Percentiles rank a stretch among this genome's conserved stretches.
Conservation (phyloP, 1,140 invertebrate species). For the Bombus huntii region DNA sequence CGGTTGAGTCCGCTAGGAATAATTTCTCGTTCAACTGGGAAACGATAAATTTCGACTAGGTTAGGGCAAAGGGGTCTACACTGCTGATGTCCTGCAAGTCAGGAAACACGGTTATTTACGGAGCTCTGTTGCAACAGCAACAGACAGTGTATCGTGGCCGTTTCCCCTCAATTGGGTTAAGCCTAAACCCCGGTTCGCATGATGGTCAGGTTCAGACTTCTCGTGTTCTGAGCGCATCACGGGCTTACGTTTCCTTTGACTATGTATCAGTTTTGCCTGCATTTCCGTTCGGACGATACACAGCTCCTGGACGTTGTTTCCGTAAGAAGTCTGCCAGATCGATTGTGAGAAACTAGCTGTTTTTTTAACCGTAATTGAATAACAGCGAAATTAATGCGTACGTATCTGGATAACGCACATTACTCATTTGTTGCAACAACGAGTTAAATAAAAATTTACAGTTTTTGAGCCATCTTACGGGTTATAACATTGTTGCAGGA, state of each 20-base stretch:
- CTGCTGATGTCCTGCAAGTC: conserved; percentile 34
- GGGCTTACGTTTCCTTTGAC: conserved; percentile 55
- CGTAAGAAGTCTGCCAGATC: conserved; percentile 30
- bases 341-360: background rate
- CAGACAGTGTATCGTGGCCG: conserved; percentile 61
- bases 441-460: too few relatives aligned
- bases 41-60: conserved; percentile 65
- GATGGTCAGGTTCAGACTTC: conserved; percentile 66
- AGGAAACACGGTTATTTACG: conserved; percentile 66
- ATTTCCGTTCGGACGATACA: conserved; percentile 55
- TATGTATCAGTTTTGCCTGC: conserved; percentile 52
- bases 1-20: conserved; percentile 21
- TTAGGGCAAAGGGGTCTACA: conserved; percentile 29
- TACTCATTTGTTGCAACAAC: too few relatives aligned
- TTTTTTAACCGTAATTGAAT: background rate
- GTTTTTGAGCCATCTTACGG: too few relatives aligned
- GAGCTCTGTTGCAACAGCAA: conserved; percentile 44
- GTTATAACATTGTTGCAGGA: too few relatives aligned
- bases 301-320: conserved; percentile 29
- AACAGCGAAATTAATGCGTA: background rate
- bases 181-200: conserved; percentile 53
- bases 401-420: too few relatives aligned
- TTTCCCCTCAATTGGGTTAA: conserved; percentile 68
- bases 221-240: conserved; percentile 37
- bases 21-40: conserved; percentile 64